phyloP scores from a whole-genome alignment of 64 coral and sea anemone genomes.

The Stichodactyla mertensii region DNA sequence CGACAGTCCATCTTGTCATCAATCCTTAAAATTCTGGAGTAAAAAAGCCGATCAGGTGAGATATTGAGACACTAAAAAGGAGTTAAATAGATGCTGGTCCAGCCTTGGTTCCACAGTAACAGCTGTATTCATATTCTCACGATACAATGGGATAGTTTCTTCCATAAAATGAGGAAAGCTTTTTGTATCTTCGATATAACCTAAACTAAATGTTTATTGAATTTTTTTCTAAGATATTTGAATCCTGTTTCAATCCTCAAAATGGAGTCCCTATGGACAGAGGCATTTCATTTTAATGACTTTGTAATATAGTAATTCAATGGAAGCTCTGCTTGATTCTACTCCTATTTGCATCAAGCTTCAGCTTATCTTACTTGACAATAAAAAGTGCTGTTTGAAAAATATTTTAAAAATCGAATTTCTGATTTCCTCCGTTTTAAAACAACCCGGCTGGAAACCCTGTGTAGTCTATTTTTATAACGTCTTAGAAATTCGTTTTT shows the following conservation, averaged over 20 bases:
- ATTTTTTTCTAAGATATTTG: not conserved
- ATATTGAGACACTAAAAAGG: not conserved
- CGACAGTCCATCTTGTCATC: constrained; percentile 79
- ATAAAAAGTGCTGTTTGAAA: too few relatives aligned
- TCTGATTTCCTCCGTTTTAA: too few relatives aligned
- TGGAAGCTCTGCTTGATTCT: too few relatives aligned
- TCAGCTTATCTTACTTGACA: too few relatives aligned
- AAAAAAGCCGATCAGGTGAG: constrained; percentile 75
- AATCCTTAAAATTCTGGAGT: constrained; percentile 89
- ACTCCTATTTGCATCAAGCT: too few relatives aligned
- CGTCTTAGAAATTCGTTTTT: too few relatives aligned
- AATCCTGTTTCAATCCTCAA: not conserved
- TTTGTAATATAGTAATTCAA: too few relatives aligned
- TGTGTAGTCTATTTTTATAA: too few relatives aligned
- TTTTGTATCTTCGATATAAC: not conserved
- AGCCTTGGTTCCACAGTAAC: not conserved
- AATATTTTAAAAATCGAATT: too few relatives aligned
- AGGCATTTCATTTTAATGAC: not conserved
- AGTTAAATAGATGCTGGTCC: not conserved
- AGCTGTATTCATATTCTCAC: not conserved
- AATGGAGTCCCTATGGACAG: not conserved
- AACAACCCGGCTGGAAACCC: too few relatives aligned
- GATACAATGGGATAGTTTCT: not conserved
- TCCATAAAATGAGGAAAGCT: not conserved
- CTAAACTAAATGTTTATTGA: not conserved